phyloP scores from a whole-genome alignment of 1,140 invertebrate genomes.

The Rhopalosiphum maidis region DNA sequence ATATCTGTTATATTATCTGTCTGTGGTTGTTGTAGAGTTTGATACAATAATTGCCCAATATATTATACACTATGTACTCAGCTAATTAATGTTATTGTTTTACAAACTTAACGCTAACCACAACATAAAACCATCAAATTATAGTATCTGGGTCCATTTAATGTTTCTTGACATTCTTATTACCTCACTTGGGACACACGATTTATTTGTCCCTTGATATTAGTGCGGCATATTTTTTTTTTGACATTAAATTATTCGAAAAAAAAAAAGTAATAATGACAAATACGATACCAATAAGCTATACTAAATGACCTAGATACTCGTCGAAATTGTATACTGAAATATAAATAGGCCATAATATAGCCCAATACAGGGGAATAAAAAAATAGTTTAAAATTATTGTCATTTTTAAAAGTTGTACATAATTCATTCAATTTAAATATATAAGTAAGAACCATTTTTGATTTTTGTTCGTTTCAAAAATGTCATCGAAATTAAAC shows the following conservation, averaged over 20 bases:
- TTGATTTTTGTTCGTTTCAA: background rate
- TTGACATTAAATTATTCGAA: background rate
- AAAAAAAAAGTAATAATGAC: background rate
- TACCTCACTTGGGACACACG: background rate
- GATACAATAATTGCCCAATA: background rate
- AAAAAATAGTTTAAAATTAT: background rate
- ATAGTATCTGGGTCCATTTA: background rate
- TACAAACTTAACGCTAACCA: background rate
- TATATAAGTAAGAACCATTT: background rate
- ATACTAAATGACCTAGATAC: background rate
- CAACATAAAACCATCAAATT: background rate
- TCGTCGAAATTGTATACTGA: background rate
- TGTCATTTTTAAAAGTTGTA: background rate
- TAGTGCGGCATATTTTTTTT: background rate
- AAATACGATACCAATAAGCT: background rate
- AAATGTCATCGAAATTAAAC: background rate
- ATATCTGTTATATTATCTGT: background rate
- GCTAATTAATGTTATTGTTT: background rate
- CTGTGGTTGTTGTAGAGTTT: background rate
- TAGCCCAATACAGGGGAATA: background rate
- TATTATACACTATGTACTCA: background rate
- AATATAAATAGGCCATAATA: background rate
- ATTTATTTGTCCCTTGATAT: conserved; percentile 12
- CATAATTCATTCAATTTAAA: background rate
- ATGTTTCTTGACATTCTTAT: background rate